A percentile compares a stretch with the other conserved stretches of the same genome.
Conservation (phyloP, 2,797 vertebrate genomes). For the Threskiornis aethiopicus region DNA sequence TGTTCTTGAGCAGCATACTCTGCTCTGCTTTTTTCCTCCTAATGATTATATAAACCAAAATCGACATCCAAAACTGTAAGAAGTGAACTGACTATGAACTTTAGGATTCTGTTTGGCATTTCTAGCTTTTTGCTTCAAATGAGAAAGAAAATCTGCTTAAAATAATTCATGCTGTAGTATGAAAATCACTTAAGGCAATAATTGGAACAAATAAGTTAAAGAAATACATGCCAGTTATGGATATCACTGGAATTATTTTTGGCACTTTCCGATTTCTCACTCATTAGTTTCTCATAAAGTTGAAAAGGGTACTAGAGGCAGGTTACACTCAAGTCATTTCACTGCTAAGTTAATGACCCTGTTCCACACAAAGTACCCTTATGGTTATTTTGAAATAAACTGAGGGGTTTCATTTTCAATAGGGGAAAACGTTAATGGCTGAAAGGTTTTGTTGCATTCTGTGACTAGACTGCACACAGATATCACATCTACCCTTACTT, state of each 20-base stretch:
- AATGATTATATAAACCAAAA: slow-evolving; percentile 6
- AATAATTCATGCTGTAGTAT: not conserved
- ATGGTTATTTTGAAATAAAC: not conserved
- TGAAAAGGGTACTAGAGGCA: not conserved
- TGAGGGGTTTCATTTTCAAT: not conserved
- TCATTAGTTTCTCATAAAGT: slow-evolving; percentile 4
- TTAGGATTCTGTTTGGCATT: not conserved
- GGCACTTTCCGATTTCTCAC: not conserved
- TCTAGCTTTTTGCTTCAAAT: slow-evolving; percentile 20
- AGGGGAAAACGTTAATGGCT: not conserved
- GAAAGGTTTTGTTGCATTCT: not conserved
- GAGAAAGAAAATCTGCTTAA: slow-evolving; percentile 20
- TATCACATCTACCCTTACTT: not conserved
- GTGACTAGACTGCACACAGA: not conserved
- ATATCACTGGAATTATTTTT: slow-evolving; percentile 11
- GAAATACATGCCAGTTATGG: not conserved
- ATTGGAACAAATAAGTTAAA: slow-evolving; percentile 11
- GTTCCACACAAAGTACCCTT: not conserved
- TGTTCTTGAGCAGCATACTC: not conserved
- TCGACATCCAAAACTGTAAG: not conserved
- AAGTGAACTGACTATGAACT: slow-evolving; percentile 15
- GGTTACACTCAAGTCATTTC: not conserved
- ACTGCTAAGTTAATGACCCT: not conserved
- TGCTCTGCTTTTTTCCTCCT: not conserved
- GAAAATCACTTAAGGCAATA: slow-evolving; percentile 26